A percentile compares a stretch with the other conserved stretches of the same genome.
Evolutionary conservation across 2,888 invertebrate genomes (phyloP).

Genomic region (Notocelia uddmanniana): DNA sequence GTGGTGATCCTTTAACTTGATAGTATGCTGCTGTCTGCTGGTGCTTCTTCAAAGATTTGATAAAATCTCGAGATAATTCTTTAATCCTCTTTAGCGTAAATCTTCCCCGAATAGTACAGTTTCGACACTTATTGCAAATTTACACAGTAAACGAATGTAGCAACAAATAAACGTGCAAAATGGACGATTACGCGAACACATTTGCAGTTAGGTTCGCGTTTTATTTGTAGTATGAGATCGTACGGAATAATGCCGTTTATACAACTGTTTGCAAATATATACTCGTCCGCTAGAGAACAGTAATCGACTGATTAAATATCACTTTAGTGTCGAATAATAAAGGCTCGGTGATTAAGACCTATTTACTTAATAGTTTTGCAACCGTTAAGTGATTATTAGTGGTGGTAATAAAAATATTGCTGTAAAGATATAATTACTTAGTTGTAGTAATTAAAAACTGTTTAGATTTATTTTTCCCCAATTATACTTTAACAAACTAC

Average conservation of each 20-base stretch:
- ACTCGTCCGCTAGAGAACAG: not conserved
- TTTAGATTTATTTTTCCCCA: not conserved
- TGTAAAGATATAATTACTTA: too few species aligned
- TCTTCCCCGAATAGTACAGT: not conserved
- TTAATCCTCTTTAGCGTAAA: not conserved
- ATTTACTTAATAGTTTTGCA: not conserved
- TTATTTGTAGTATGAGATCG: slow-evolving; percentile 1
- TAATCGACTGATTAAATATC: not conserved
- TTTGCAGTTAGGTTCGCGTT: not conserved
- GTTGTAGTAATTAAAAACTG: not conserved
- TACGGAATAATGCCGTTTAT: not conserved
- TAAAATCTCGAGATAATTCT: not conserved
- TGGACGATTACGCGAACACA: not conserved
- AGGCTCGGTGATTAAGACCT: slow-evolving; percentile 5
- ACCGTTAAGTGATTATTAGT: slow-evolving; percentile 2
- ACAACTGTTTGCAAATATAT: not conserved
- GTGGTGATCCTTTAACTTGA: not conserved
- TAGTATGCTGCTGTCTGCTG: not conserved
- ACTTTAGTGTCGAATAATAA: not conserved
- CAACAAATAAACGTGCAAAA: not conserved
- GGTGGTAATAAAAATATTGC: too few species aligned
- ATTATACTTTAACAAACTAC: not conserved
- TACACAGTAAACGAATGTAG: not conserved
- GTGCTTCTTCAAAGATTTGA: not conserved
- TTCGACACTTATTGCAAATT: not conserved